These are phyloP conservation scores for Serripes groenlandicus DNA, from an alignment of 2,888 invertebrate species.

Conservation along the genomic window DNA sequence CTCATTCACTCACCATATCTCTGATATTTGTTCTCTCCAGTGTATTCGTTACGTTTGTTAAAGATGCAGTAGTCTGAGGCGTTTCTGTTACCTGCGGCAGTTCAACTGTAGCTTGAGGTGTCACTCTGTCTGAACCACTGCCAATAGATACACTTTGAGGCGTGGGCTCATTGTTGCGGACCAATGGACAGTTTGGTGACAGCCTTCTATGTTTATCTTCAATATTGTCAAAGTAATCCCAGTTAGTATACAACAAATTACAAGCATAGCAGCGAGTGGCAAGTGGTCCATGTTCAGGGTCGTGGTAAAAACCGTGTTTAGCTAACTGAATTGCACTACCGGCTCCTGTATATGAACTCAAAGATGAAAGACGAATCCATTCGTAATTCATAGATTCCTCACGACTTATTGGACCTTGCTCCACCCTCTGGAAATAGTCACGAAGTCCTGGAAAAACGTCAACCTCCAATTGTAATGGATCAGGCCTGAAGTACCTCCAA, in stretches of 20 bases:
- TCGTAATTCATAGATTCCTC: slow-evolving; percentile 34
- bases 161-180: too few species aligned
- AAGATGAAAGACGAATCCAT: slow-evolving; percentile 35
- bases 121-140: too few species aligned
- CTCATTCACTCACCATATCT: too few species aligned
- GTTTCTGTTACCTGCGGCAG: too few species aligned
- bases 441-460: too few species aligned
- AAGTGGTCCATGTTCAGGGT: slow-evolving; percentile 14
- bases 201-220: neutral
- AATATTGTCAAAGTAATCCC: slow-evolving; percentile 13
- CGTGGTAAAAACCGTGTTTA: slow-evolving; percentile 48
- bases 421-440: neutral
- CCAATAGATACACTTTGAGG: too few species aligned
- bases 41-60: too few species aligned
- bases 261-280: slow-evolving; percentile 3
- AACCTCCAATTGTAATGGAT: too few species aligned
- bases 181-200: neutral
- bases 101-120: too few species aligned
- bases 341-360: slow-evolving; percentile 29
- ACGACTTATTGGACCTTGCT: neutral
- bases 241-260: neutral
- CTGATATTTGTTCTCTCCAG: too few species aligned
- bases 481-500: too few species aligned
- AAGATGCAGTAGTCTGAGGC: too few species aligned
- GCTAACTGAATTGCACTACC: slow-evolving; percentile 41